These are phyloP conservation scores for Molossus alvarezi DNA, from an alignment of 2,797 vertebrate genomes.

Conservation along the genomic window DNA sequence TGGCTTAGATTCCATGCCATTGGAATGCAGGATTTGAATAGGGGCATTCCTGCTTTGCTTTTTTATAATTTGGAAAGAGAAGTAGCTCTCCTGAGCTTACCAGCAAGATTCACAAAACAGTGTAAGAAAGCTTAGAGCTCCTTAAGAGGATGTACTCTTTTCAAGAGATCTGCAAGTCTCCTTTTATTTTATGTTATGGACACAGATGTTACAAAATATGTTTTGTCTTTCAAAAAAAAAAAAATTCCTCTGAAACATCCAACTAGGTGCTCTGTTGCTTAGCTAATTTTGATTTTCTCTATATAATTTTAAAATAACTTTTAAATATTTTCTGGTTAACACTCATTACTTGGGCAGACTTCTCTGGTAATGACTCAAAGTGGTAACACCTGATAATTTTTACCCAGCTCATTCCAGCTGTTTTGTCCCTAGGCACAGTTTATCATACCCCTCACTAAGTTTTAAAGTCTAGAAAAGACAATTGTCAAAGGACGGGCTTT, in stretches of 20 bases:
- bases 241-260: neutral
- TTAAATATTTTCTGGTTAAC: constrained; percentile 31
- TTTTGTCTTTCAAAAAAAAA: neutral
- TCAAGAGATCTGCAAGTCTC: neutral
- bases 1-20: neutral
- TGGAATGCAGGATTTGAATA: neutral
- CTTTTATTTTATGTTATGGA: neutral
- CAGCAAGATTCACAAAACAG: neutral
- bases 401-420: neutral
- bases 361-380: neutral
- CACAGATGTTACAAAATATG: neutral
- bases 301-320: neutral
- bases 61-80: neutral
- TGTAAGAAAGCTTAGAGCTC: neutral
- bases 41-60: neutral
- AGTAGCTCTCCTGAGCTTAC: neutral
- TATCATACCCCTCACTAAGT: neutral
- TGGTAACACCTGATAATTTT: constrained; percentile 44
- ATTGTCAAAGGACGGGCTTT: neutral
- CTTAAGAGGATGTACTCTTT: neutral
- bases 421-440: neutral
- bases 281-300: constrained; percentile 20
- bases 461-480: constrained; percentile 51
- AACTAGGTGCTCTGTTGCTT: neutral
- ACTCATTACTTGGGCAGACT: neutral